Base-by-base conservation (phyloP, 2,113 vertebrate genomes). In the Columbina picui region DNA sequence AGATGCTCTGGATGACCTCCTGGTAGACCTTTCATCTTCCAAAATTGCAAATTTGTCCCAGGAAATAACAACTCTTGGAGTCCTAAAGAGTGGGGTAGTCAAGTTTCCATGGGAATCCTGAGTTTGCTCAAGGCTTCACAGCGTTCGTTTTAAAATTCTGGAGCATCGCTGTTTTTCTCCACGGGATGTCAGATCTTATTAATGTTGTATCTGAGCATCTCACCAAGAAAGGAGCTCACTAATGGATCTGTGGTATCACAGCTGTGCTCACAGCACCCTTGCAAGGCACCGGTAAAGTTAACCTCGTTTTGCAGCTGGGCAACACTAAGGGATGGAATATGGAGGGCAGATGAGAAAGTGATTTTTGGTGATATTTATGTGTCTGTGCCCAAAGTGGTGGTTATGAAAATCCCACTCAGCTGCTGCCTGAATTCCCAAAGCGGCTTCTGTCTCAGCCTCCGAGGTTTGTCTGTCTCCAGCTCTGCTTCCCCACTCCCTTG, bases 171-270 rank as follows among this genome's bases (percentile, higher is more conserved):
- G 85, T 57, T 78, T 76, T 78, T 30, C 71, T 91, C 77, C 41
- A 3, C 75, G 81, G 69, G 25, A 63, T 90, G 93, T 90, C 85
- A 93, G 70, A 39, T 78, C 82, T 85, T 53, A 84, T 89, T 93
- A 94, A 45, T 59, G 85, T 61, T 3, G 2, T 57, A 38, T 75
- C 74, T 87, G 69, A 90, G 69, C 64, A 65, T 63, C 78, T 78
- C 26, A 89, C 73, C 78, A 49, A 78, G 73, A 41, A 55, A 87
- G 69, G 30, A 39, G 74, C 75, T 82, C 88, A 30, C 84, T 45
- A 11, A 19, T 2, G 60, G 12, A 32, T 56, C 82, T n/a, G 90
- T 64, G 78, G n/a, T 27, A 23, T 47, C 65, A 27, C 3, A 32
- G 27, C 45, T 67, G 43, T 69, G 47, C 87, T 70, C 74, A n/a